Base-by-base conservation (phyloP, 2,888 invertebrate genomes). In the Spicauda simplicius region DNA sequence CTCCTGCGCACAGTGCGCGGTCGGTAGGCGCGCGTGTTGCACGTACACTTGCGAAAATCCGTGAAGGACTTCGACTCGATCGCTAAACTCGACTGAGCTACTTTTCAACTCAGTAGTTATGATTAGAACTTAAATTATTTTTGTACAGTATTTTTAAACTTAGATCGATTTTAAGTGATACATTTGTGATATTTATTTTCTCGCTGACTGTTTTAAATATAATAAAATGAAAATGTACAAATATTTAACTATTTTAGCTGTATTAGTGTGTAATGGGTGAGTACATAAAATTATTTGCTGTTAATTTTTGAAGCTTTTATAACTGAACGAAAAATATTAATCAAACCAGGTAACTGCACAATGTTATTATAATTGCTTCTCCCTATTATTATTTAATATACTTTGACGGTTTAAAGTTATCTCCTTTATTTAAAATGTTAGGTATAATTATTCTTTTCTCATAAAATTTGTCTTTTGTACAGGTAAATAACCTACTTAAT, bases 261-360 rank as follows among this genome's bases (percentile, higher is more conserved):
- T 74, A 73, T 69, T 80, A 66, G 69, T 74, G 70, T 73, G 72
- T 61, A 71, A 77, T 64, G 80, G 83, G 84, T 84, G 72, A 83
- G 84, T 83, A 61, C 19, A 58, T 14, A 33, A 45, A n/a, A 45
- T 45, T n/a, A 45, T 45, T 45, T 37, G 4, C 6, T 45, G 45
- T 45, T 45, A 6, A 33, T 33, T 25, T 4, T 25, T 25, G 25
- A 25, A 25, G 2, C 25, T 25, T 25, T 25, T 25, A 5, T 25
- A 5, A 25, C 2, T 25, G 25, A 25, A 25, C 5, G 2, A 25
- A 25, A 25, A 25, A 25, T 25, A 25, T 25, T n/a, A n/a, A n/a
- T n/a, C n/a, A n/a, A n/a, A n/a, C 3, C 25, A 25, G 25, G 2
- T 25, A 25, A 2, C 25, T 25, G 25, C n/a, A 25, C 25, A 25